phyloP scores from a whole-genome alignment of 2,888 invertebrate genomes.

The Drosophila formosana region DNA sequence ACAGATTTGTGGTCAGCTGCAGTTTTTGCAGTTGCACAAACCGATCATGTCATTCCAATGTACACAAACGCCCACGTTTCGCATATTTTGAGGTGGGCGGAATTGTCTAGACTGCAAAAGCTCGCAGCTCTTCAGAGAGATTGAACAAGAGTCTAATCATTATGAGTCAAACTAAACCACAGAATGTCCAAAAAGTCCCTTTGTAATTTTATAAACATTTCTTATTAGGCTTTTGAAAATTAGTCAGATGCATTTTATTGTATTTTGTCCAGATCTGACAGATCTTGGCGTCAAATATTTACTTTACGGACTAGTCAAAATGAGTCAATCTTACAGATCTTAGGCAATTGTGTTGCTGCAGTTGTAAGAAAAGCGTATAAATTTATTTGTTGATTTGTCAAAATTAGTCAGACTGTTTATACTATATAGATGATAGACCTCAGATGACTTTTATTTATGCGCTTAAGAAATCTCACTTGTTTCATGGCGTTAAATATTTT shows the following conservation, averaged over 20 bases:
- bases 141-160: neutral
- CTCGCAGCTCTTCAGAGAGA: neutral
- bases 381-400: too few relatives aligned
- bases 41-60: slow-evolving; percentile 36
- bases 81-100: neutral
- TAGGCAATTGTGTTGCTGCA: too few relatives aligned
- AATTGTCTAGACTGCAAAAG: slow-evolving; percentile 33
- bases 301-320: neutral
- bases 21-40: slow-evolving; percentile 35
- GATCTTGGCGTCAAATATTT: neutral
- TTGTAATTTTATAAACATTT: neutral
- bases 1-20: slow-evolving; percentile 45
- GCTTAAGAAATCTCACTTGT: too few relatives aligned
- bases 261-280: neutral
- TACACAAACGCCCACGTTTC: slow-evolving; percentile 44
- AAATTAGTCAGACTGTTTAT: too few relatives aligned
- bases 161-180: neutral
- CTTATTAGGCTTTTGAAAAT: neutral
- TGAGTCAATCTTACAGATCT: neutral
- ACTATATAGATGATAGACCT: too few relatives aligned
- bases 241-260: neutral
- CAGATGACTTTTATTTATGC: too few relatives aligned
- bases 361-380: too few relatives aligned
- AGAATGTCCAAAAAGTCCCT: neutral
- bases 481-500: too few relatives aligned